These are phyloP conservation scores for Halichondria panicea DNA, from an alignment of 37 sponge, comb jelly and placozoan species.

Conservation along the genomic window DNA sequence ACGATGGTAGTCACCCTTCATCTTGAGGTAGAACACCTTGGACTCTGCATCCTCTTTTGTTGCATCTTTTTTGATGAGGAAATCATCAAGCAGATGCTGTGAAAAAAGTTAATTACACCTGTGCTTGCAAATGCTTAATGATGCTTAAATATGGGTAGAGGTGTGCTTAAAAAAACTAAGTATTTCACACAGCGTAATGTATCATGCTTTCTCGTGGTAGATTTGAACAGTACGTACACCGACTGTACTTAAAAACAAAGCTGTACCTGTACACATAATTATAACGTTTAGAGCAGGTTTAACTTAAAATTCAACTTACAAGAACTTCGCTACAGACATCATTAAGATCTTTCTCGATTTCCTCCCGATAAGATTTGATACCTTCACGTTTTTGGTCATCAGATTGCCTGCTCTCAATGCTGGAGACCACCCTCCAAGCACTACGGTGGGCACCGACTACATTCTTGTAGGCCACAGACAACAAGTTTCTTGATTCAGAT, in stretches of 20 bases:
- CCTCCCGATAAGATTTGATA: conserved; percentile 63
- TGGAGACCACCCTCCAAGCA: conserved; percentile 62
- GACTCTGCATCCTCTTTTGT: conserved; percentile 23
- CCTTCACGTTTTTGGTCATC: conserved; percentile 16
- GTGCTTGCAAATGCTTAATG: no score
- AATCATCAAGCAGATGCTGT: neutral
- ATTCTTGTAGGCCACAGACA: conserved; percentile 77
- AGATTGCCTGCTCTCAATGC: conserved; percentile 58
- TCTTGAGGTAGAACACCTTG: conserved; percentile 79
- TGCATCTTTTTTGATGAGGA: neutral
- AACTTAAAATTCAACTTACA: no score
- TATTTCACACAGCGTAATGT: no score
- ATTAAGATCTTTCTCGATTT: conserved; percentile 72
- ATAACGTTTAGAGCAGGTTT: no score
- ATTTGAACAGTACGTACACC: no score
- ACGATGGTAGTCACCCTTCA: conserved; percentile 85
- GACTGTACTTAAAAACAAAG: no score
- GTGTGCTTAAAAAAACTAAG: no score
- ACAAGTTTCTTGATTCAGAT: conserved; percentile 68
- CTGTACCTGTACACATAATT: no score
- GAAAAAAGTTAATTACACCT: neutral
- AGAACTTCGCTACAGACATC: conserved; percentile 78
- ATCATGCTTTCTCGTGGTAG: no score
- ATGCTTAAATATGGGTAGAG: no score
- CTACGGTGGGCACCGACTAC: conserved; percentile 60